A percentile compares a stretch with the other conserved stretches of the same genome.
Evolutionary conservation across 2,113 vertebrate species (phyloP).

Genomic region (Chrysemys picta): DNA sequence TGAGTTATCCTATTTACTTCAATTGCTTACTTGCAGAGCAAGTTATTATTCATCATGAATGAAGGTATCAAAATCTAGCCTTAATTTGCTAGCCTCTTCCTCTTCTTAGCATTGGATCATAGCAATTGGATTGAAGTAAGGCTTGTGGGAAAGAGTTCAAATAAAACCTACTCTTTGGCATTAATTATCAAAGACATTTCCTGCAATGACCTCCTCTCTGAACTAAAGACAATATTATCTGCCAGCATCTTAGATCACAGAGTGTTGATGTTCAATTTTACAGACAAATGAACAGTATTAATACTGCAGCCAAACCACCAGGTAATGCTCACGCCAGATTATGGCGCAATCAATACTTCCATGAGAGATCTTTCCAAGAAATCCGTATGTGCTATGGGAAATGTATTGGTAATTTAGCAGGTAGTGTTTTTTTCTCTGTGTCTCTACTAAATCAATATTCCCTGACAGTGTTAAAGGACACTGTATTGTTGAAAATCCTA

Average conservation of each 20-base stretch:
- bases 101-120: neutral
- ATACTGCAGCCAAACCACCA: neutral
- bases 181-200: slow-evolving; percentile 1
- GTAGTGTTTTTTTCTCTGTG: neutral
- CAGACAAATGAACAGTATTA: neutral
- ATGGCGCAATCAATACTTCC: neutral
- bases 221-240: neutral
- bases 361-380: neutral
- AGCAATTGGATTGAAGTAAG: neutral
- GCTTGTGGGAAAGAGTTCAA: neutral
- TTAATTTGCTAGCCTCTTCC: neutral
- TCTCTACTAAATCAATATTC: neutral
- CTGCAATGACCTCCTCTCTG: neutral
- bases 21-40: neutral
- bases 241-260: neutral
- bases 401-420: neutral
- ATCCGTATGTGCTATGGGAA: neutral
- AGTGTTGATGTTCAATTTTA: neutral
- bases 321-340: neutral
- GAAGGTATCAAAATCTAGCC: neutral
- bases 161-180: slow-evolving; percentile 36
- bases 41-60: neutral
- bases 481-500: neutral
- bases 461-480: neutral
- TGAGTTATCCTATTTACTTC: neutral